phyloP scores from a whole-genome alignment of 2,797 vertebrate genomes.

The Erpetoichthys calabaricus region DNA sequence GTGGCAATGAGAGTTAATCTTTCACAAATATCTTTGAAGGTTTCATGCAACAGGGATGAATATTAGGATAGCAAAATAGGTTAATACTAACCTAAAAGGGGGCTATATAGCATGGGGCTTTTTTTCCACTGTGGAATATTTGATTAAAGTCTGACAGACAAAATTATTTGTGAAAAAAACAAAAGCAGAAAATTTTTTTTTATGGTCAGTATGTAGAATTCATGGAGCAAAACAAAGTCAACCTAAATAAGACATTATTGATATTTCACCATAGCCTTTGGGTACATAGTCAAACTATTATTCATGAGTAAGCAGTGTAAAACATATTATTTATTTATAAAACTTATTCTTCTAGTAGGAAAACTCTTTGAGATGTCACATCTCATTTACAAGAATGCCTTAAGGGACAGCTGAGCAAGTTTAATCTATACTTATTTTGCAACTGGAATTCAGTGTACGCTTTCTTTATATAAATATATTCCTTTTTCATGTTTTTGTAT shows the following conservation, averaged over 20 bases:
- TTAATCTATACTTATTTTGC: no score
- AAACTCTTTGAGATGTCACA: neutral
- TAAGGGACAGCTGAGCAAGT: no score
- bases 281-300: neutral
- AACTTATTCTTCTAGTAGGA: neutral
- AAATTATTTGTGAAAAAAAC: neutral
- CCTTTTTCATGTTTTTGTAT: no score
- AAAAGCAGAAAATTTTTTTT: neutral
- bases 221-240: neutral
- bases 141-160: neutral
- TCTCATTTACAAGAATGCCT: neutral
- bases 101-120: no score
- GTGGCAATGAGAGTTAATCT: no score
- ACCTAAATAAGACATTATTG: neutral
- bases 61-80: no score
- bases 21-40: no score
- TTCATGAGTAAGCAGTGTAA: neutral
- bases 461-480: no score
- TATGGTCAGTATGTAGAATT: no score
- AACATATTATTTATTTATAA: neutral
- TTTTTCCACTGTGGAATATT: neutral
- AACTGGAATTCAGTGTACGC: no score
- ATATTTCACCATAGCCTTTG: neutral
- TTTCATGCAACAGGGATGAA: no score
- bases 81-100: no score